Percentiles rank a stretch among this genome's conserved stretches.
Conservation (phyloP, 2,888 invertebrate genomes). For the Ochropacha duplaris region DNA sequence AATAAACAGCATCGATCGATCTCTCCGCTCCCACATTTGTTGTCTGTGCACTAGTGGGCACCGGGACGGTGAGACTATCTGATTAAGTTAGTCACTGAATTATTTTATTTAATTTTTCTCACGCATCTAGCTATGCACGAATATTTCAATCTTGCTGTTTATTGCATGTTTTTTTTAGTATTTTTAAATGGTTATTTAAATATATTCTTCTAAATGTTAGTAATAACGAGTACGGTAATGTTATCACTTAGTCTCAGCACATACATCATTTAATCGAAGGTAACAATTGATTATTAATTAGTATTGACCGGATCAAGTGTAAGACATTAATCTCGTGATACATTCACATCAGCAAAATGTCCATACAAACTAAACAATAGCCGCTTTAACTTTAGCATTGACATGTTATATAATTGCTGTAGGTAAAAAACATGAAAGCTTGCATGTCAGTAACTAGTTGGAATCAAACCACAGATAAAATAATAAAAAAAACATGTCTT, state of each 20-base stretch:
- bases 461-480: conserved; percentile 40
- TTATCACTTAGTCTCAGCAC: conserved; percentile 79
- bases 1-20: conserved; percentile 58
- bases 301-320: conserved; percentile 71
- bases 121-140: conserved; percentile 83
- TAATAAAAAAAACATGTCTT: conserved; percentile 56
- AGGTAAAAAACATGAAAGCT: conserved; percentile 39
- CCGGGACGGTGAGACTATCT: conserved; percentile 58
- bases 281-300: conserved; percentile 59
- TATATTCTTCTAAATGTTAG: conserved; percentile 73
- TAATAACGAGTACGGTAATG: conserved; percentile 62
- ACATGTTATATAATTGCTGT: conserved; percentile 53
- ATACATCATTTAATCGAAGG: conserved; percentile 76
- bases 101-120: conserved; percentile 74
- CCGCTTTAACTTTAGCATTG: conserved; percentile 51
- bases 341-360: conserved; percentile 29
- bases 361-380: conserved; percentile 37
- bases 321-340: conserved; percentile 56
- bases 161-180: conserved; percentile 72
- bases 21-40: conserved; percentile 47
- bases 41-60: conserved; percentile 41
- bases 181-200: conserved; percentile 48
- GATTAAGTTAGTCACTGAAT: conserved; percentile 56
- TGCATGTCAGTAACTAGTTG: conserved; percentile 64
- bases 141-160: conserved; percentile 77